These are phyloP conservation scores for Columba guinea DNA, from an alignment of 2,797 vertebrate species.

Conservation along the genomic window DNA sequence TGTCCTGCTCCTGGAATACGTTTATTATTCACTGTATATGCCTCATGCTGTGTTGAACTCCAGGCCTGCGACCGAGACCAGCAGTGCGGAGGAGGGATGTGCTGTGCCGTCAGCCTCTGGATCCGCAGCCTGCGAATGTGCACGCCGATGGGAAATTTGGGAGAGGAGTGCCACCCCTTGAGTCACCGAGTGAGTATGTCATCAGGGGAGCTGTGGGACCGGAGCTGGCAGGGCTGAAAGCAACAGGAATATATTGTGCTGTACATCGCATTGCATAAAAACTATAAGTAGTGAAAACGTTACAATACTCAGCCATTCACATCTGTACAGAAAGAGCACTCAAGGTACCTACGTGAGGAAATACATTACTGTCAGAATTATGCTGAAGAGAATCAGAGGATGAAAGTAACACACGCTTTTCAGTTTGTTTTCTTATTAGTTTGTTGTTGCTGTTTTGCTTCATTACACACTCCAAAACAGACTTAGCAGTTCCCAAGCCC, in stretches of 20 bases:
- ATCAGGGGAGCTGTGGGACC: accelerated
- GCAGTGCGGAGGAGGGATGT: constrained; percentile 89
- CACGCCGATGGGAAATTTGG: constrained; percentile 86
- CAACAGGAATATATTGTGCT: not conserved
- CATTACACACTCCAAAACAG: accelerated
- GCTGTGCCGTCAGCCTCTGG: constrained; percentile 94
- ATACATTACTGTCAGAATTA: constrained; percentile 41
- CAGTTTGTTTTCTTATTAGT: not conserved
- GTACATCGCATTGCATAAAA: not conserved
- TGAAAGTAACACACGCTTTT: not conserved
- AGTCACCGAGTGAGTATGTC: constrained; percentile 87
- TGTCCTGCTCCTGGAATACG: not conserved
- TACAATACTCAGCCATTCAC: not conserved
- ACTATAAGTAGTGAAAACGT: accelerated
- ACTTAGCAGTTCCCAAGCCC: not conserved
- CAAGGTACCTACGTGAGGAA: not conserved
- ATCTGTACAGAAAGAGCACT: not conserved
- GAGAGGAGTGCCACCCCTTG: constrained; percentile 91
- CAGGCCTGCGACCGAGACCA: constrained; percentile 90
- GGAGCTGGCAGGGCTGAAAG: not conserved
- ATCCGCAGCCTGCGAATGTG: constrained; percentile 91
- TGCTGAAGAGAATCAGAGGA: not conserved
- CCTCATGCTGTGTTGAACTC: constrained; percentile 34
- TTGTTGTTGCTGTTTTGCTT: not conserved
- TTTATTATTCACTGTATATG: not conserved